Evolutionary conservation across 2,797 vertebrate genomes (phyloP).

Genomic region (Lacerta bilineata): DNA sequence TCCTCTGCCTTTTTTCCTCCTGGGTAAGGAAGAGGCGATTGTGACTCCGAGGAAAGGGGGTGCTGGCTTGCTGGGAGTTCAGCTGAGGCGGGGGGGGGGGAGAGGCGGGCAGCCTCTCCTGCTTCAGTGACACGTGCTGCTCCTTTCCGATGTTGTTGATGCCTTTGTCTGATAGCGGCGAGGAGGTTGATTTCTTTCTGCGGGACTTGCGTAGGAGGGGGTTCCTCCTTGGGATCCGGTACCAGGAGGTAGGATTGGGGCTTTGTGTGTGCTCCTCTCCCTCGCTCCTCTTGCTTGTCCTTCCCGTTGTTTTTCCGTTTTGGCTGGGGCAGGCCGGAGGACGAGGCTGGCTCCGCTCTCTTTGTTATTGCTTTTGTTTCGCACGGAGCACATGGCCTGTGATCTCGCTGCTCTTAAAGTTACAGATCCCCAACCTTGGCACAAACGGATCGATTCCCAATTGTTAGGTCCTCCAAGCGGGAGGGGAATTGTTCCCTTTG

Average conservation of each 20-base stretch:
- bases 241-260: background rate
- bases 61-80: background rate
- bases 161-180: slow-evolving; percentile 29
- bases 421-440: slow-evolving; percentile 76
- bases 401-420: slow-evolving; percentile 86
- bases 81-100: background rate
- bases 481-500: no score
- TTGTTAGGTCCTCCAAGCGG: background rate
- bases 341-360: slow-evolving; percentile 72
- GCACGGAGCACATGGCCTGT: slow-evolving; percentile 93
- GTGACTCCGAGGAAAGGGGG: background rate
- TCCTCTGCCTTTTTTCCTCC: background rate
- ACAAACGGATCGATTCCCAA: background rate
- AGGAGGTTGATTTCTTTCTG: background rate
- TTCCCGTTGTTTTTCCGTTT: background rate
- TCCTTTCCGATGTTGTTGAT: background rate
- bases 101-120: background rate
- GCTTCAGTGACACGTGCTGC: slow-evolving; percentile 30
- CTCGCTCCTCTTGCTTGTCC: background rate
- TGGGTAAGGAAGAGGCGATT: background rate
- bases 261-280: background rate
- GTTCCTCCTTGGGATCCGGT: background rate
- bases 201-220: background rate
- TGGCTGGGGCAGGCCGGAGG: slow-evolving; percentile 26
- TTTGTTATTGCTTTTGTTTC: slow-evolving; percentile 99